Evolutionary conservation across 1,140 invertebrate species (phyloP), one percentile per base, ranked within the genome.

Genomic region (Drosophila virilis): DNA sequence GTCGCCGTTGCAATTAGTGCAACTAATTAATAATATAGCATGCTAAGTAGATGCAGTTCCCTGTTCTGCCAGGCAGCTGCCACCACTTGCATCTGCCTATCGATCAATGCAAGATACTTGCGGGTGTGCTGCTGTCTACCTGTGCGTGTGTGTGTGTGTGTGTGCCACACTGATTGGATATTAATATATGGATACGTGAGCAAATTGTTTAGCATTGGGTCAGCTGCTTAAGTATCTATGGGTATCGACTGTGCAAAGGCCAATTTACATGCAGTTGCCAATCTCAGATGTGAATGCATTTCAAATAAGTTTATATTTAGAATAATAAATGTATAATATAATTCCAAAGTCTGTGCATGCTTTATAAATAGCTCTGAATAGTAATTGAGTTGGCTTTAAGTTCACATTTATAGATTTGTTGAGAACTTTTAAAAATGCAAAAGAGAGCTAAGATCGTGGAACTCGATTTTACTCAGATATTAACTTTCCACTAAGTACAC

Each of bases 11-110:
- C 74, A 74, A 74, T 77, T 74, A 77, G 71, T 69, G 52, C 58
- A 51, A 62, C 62, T 77, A 68, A 77, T 77, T 77, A 77, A 77
- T 74, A 77, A 74, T 74, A 35, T 28, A 70, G 52, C 59, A 45
- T 38, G 52, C 66, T 37, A 46, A 74, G 38, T 43, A 55, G 28
- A 42, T 57, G 15, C 45, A 67, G 35, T 38, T 59, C 48, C 40
- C 38, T 5, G 12, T 12, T 12, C 10, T n/a, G 17, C 17, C 17
- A 6, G 10, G 12, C 40, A n/a, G 40, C 10, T n/a, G 22, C 10
- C 15, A 62, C 59, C 15, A 51, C 35, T 50, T 35, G 28, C 12
- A 52, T 13, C n/a, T 32, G 38, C 15, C 46, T 42, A 68, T 68
- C 46, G 55, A 60, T 60, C 37, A 59, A 33, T 22, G 45, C 33